Conservation (phyloP, 1,140 invertebrate species). For the Diorhabda carinulata region DNA sequence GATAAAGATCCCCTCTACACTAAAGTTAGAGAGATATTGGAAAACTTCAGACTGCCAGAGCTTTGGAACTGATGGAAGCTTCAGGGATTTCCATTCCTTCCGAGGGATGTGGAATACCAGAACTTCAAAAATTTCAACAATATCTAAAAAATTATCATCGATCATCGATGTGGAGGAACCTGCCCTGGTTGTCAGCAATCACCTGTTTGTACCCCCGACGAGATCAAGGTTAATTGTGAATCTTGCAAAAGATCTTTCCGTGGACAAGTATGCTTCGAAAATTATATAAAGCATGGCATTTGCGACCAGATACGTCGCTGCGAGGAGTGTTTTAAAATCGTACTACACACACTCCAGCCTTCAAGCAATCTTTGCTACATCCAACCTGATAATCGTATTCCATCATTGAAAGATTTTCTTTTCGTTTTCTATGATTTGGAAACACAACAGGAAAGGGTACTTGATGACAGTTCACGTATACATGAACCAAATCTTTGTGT, state of each 20-base stretch:
- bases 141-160: background rate
- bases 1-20: conserved; percentile 5
- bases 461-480: too few relatives aligned
- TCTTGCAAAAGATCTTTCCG: too few relatives aligned
- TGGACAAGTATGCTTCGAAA: too few relatives aligned
- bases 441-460: too few relatives aligned
- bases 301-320: background rate
- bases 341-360: too few relatives aligned
- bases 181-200: conserved; percentile 7
- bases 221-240: background rate
- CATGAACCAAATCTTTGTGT: too few relatives aligned
- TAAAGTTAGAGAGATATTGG: conserved; percentile 11
- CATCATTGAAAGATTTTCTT: background rate
- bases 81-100: too few relatives aligned
- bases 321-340: background rate
- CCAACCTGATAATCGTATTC: background rate
- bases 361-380: conserved; percentile 4
- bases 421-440: too few relatives aligned
- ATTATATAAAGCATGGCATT: too few relatives aligned
- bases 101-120: too few relatives aligned
- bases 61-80: background rate
- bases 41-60: background rate
- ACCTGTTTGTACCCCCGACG: background rate
- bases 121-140: background rate
- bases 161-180: conserved; percentile 7